A percentile compares a stretch with the other conserved stretches of the same genome.
These are phyloP conservation scores for Zaprionus gabonicus DNA, from an alignment of 1,140 invertebrate genomes.

Conservation along the genomic window DNA sequence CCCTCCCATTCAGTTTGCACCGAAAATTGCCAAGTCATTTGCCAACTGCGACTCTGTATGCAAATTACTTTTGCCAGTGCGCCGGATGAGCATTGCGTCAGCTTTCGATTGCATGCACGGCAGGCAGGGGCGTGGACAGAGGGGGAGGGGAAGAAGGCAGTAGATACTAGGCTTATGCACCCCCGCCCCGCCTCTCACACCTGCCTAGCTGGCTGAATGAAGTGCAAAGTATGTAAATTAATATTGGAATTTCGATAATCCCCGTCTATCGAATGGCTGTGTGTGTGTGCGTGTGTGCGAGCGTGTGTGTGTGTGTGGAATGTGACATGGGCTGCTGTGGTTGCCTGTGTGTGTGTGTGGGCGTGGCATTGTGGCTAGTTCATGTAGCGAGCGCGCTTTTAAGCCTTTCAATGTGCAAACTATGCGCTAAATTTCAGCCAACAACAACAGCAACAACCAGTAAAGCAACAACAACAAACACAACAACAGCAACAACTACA, in stretches of 20 bases:
- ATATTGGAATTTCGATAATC: conserved; percentile 68
- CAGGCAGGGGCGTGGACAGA: too few relatives aligned
- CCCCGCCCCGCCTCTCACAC: not conserved
- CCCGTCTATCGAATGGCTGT: conserved; percentile 40
- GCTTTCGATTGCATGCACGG: not conserved
- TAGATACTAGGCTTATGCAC: conserved; percentile 30
- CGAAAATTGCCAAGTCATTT: conserved; percentile 65
- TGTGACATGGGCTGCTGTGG: not conserved
- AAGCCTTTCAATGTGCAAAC: conserved; percentile 36
- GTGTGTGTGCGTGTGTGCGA: not conserved
- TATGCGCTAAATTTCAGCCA: conserved; percentile 45
- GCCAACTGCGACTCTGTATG: conserved; percentile 64
- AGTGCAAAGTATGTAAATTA: conserved; percentile 69
- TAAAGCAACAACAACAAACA: not conserved
- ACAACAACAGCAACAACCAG: not conserved
- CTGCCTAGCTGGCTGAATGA: conserved; percentile 24
- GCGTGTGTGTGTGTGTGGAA: conserved; percentile 5
- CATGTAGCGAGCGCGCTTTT: conserved; percentile 42
- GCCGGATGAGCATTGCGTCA: conserved; percentile 32
- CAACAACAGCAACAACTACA: conserved; percentile 4
- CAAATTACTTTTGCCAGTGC: conserved; percentile 61
- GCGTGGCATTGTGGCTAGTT: conserved; percentile 10
- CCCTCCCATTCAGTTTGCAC: not conserved
- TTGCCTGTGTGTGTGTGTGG: not conserved
- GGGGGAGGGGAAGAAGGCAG: not conserved